Percentiles rank a stretch among this genome's conserved stretches.
These are phyloP conservation scores for Embidobia sp. DNA, from an alignment of 2,888 invertebrate genomes.

Conservation along the genomic window DNA sequence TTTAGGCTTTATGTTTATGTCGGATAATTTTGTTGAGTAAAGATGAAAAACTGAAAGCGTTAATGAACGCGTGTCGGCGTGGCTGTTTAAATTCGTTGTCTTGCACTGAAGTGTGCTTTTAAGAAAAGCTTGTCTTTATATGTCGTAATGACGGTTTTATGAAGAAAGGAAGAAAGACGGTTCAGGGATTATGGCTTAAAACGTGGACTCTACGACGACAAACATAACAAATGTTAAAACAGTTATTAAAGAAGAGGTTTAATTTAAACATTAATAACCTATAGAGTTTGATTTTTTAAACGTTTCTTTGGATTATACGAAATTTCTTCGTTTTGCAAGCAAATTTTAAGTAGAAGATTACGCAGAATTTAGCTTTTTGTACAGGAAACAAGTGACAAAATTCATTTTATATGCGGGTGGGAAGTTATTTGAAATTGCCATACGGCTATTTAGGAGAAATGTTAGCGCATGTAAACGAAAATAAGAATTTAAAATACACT, in stretches of 20 bases:
- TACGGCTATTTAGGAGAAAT: slow-evolving; percentile 15
- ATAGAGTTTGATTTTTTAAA: too few species aligned
- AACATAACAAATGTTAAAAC: not conserved
- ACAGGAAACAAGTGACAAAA: not conserved
- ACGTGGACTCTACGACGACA: not conserved
- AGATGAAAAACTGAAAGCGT: slow-evolving; percentile 13
- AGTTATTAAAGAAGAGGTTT: not conserved
- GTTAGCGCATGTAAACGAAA: not conserved
- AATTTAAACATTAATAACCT: too few species aligned
- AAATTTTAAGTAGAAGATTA: too few species aligned
- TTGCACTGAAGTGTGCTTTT: slow-evolving; percentile 1
- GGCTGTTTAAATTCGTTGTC: slow-evolving; percentile 8
- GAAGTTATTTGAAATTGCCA: not conserved
- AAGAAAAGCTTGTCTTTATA: slow-evolving; percentile 22
- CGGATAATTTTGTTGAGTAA: not conserved
- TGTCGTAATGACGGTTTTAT: slow-evolving; percentile 8
- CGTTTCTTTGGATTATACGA: too few species aligned
- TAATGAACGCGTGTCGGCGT: slow-evolving; percentile 7
- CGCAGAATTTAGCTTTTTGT: too few species aligned
- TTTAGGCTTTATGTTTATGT: too few species aligned
- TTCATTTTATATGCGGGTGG: not conserved
- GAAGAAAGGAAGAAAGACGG: slow-evolving; percentile 7
- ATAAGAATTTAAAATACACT: slow-evolving; percentile 14
- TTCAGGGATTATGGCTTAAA: not conserved
- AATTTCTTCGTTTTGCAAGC: too few species aligned